Conservation (phyloP, 2,888 invertebrate genomes). For the Limnephilus auricula region DNA sequence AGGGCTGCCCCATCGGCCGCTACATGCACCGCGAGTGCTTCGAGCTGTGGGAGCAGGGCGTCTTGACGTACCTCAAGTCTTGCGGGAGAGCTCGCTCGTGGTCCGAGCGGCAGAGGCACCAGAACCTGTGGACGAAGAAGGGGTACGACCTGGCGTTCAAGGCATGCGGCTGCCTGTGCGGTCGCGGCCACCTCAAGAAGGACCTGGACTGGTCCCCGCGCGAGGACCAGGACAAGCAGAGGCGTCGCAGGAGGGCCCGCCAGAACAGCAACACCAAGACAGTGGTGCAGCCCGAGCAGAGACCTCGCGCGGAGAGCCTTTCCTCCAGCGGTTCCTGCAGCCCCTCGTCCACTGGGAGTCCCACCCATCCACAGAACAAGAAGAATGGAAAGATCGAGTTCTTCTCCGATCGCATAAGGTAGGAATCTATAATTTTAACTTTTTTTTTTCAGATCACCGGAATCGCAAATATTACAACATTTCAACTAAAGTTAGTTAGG, state of each 20-base stretch:
- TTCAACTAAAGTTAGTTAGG: not conserved
- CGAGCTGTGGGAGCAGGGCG: constrained; percentile 94
- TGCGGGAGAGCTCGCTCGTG: constrained; percentile 95
- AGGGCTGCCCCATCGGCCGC: constrained; percentile 90
- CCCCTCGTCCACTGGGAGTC: constrained; percentile 88
- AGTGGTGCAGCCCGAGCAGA: constrained; percentile 71
- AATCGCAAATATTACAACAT: not conserved
- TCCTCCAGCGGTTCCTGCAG: constrained; percentile 90
- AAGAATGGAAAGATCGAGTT: constrained; percentile 88
- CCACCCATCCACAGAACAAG: constrained; percentile 81
- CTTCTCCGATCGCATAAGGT: constrained; percentile 89
- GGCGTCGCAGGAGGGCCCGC: constrained; percentile 72
- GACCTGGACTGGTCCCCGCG: constrained; percentile 92
- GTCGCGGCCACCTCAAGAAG: constrained; percentile 94
- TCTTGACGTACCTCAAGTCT: constrained; percentile 91
- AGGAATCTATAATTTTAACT: constrained; percentile 71
- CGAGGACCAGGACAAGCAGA: constrained; percentile 74
- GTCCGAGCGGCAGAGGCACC: constrained; percentile 95
- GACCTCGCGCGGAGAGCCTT: constrained; percentile 85
- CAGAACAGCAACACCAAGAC: constrained; percentile 36
- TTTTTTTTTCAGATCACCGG: not conserved
- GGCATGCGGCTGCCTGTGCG: constrained; percentile 96
- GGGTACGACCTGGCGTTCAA: constrained; percentile 97
- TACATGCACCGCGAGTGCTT: constrained; percentile 98
- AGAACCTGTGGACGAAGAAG: constrained; percentile 98